Evolutionary conservation across 2,797 vertebrate species (phyloP).

Genomic region (Acipenser transmontanus): DNA sequence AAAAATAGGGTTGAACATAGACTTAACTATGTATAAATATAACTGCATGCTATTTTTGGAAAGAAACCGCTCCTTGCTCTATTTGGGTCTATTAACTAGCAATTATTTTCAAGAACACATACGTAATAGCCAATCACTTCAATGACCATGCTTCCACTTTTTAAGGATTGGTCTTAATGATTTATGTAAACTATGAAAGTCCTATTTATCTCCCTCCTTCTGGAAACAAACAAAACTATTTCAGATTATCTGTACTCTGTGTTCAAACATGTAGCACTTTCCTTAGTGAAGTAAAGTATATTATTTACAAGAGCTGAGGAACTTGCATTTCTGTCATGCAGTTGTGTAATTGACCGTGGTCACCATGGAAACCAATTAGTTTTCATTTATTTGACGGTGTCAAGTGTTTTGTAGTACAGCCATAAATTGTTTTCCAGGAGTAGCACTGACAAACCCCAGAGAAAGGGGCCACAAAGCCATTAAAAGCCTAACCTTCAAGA

Average conservation of each 20-base stretch:
- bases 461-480: constrained; percentile 29
- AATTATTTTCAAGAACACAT: constrained; percentile 35
- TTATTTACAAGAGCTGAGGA: constrained; percentile 55
- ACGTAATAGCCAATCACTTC: constrained; percentile 33
- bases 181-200: background rate
- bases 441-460: constrained; percentile 29
- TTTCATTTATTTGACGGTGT: constrained; percentile 58
- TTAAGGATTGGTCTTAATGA: background rate
- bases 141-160: constrained; percentile 12
- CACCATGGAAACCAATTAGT: constrained; percentile 65
- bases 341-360: constrained; percentile 34
- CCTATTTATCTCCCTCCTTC: background rate
- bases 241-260: constrained; percentile 16
- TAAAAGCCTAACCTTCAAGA: constrained; percentile 43
- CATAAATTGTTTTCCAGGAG: constrained; percentile 55
- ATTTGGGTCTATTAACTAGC: constrained; percentile 29
- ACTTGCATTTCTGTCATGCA: constrained; percentile 53
- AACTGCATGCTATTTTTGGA: constrained; percentile 40
- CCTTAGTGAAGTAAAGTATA: constrained; percentile 24
- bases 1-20: constrained; percentile 70
- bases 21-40: constrained; percentile 57
- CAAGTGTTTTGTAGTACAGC: constrained; percentile 48
- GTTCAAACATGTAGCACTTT: constrained; percentile 12
- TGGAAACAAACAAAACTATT: constrained; percentile 2
- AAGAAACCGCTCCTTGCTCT: constrained; percentile 26